These are phyloP conservation scores for Ivindomyrus marchei DNA, from an alignment of 2,113 vertebrate genomes.

Conservation along the genomic window DNA sequence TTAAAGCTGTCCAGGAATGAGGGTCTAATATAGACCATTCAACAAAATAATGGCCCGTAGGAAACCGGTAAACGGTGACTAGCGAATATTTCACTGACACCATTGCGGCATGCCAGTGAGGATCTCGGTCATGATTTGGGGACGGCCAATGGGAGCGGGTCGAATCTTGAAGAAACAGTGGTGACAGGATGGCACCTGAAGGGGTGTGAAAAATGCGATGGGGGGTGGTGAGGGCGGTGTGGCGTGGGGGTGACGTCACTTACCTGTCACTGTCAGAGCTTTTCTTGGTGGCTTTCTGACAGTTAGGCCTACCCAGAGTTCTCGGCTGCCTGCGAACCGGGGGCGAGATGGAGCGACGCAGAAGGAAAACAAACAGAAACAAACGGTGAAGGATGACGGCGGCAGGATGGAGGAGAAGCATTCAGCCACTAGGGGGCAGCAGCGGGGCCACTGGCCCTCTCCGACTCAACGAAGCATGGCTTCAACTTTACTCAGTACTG, in stretches of 20 bases:
- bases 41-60: not conserved
- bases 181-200: not conserved
- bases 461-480: not conserved
- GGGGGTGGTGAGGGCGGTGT: not conserved
- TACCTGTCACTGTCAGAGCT: constrained; percentile 59
- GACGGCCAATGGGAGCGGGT: not conserved
- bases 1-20: not conserved
- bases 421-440: constrained; percentile 12
- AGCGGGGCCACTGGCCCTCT: not conserved
- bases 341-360: not conserved
- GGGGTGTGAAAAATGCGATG: not conserved
- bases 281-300: constrained; percentile 81
- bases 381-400: not conserved
- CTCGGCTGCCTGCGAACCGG: constrained; percentile 76
- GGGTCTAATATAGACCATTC: not conserved
- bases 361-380: constrained; percentile 12
- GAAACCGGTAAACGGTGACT: not conserved
- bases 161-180: not conserved
- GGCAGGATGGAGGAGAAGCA: not conserved
- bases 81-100: not conserved
- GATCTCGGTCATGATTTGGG: not conserved
- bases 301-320: constrained; percentile 83
- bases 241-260: not conserved
- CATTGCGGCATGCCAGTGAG: not conserved
- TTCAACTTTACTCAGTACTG: not conserved